Evolutionary conservation across 2,888 invertebrate species (phyloP).

Genomic region (Ametastegia equiseti): DNA sequence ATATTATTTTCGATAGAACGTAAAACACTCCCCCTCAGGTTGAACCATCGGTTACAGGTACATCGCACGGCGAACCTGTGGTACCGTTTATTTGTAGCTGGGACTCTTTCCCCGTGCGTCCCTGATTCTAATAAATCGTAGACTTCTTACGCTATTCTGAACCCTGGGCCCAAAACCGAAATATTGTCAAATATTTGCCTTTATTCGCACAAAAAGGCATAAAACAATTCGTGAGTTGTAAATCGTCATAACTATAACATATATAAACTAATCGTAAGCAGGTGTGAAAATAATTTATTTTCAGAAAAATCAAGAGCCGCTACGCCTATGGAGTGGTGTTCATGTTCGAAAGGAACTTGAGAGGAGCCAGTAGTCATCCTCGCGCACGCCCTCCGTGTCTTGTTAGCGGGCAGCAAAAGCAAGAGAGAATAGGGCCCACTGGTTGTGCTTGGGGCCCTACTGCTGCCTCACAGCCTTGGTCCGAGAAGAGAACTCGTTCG

Average conservation of each 20-base stretch:
- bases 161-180: background rate
- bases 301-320: background rate
- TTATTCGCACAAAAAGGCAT: background rate
- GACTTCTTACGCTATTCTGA: background rate
- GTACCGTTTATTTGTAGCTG: too few species aligned
- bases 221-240: background rate
- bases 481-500: constrained; percentile 41
- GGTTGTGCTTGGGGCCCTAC: constrained; percentile 37
- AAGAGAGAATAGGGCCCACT: constrained; percentile 18
- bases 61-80: constrained; percentile 6
- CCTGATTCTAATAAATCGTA: background rate
- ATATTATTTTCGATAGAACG: background rate
- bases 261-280: too few species aligned
- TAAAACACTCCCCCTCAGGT: constrained; percentile 13
- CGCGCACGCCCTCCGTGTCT: constrained; percentile 41
- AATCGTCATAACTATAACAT: too few species aligned
- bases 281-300: background rate
- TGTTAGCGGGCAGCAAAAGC: constrained; percentile 37
- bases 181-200: too few species aligned
- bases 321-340: constrained; percentile 28
- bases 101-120: background rate
- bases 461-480: constrained; percentile 3
- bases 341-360: constrained; percentile 34
- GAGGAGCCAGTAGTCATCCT: constrained; percentile 41
- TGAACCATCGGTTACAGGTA: background rate